Base-by-base conservation (phyloP, 2,888 invertebrate genomes). In the Argyresthia albistria region DNA sequence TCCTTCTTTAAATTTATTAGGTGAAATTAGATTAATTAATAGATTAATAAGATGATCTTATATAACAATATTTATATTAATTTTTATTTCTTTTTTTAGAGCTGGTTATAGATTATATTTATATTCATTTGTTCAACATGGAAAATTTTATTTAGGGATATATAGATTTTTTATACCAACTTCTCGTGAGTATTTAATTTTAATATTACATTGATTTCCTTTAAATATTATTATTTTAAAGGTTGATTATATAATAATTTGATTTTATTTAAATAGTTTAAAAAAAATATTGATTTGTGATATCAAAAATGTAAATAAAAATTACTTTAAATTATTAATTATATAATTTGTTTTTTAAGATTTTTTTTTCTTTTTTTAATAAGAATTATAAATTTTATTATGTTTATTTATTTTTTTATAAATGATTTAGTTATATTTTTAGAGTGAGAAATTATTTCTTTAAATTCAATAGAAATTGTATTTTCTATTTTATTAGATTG, bases 251-350 rank as follows among this genome's bases (percentile, higher is more conserved):
- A 69, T 76, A 68, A 67, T 83, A 70, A 74, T 88, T 70, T 89
- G 81, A 68, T 73, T 89, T 76, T 83, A 83, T 76, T 90, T 90
- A 89, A 89, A 86, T 91, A 91, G 89, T 91, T 91, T 90, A 91
- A 80, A 59, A 90, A 50, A 90, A 91, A 91, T 89, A 78, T 89
- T 90, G 89, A 90, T 90, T 91, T 91, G 90, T 91, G 91, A 88
- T 65, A 55, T 90, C 88, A 90, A 86, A 77, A 84, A 89, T 89
- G 77, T 89, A 83, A 76, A 35, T 51, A 25, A n/a, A 59, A 36
- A 62, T 80, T 80, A 87, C 81, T 86, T 89, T 88, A 88, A 70
- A 73, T 88, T 76, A 80, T 79, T 66, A 78, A 80, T 73, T 74
- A 80, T 71, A 83, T 76, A 59, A 79, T 88, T 84, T 89, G 80